A percentile compares a stretch with the other conserved stretches of the same genome.
Evolutionary conservation across 2,888 invertebrate species (phyloP).

Genomic region (Gari tellinella): DNA sequence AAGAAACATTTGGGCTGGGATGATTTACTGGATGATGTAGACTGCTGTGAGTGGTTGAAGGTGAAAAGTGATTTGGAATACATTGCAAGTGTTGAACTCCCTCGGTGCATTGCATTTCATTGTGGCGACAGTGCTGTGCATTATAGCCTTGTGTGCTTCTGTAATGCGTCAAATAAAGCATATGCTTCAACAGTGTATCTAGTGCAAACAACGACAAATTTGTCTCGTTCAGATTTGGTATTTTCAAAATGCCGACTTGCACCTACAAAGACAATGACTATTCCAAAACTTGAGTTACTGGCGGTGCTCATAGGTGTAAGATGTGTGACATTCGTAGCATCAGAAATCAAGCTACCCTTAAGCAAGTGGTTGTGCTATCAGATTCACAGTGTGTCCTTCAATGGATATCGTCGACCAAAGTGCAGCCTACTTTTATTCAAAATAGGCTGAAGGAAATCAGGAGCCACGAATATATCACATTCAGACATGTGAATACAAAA

Average conservation of each 20-base stretch:
- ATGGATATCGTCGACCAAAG: slow-evolving; percentile 13
- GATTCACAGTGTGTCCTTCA: slow-evolving; percentile 20
- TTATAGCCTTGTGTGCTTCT: slow-evolving; percentile 13
- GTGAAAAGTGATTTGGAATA: slow-evolving; percentile 3
- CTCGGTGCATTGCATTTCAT: no score
- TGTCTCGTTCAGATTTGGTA: slow-evolving; percentile 9
- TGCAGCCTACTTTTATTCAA: slow-evolving; percentile 13
- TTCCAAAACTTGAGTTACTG: slow-evolving; percentile 42
- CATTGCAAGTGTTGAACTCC: no score
- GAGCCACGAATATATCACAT: background rate
- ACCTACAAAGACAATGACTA: slow-evolving; percentile 27
- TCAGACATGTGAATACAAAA: slow-evolving; percentile 8
- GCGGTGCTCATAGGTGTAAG: slow-evolving; percentile 22
- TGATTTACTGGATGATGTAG: no score
- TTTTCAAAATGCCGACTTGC: slow-evolving; percentile 39
- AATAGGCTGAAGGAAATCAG: slow-evolving; percentile 19
- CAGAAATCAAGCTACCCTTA: slow-evolving; percentile 1
- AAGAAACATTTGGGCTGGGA: no score
- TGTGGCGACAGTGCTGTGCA: no score
- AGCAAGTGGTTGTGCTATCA: background rate
- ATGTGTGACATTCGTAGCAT: slow-evolving; percentile 4
- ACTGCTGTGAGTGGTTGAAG: slow-evolving; percentile 2
- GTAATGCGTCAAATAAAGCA: slow-evolving; percentile 23
- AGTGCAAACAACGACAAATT: slow-evolving; percentile 4
- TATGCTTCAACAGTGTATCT: slow-evolving; percentile 26